These are phyloP conservation scores for Silurus glanis DNA, from an alignment of 2,113 vertebrate species.

Conservation along the genomic window DNA sequence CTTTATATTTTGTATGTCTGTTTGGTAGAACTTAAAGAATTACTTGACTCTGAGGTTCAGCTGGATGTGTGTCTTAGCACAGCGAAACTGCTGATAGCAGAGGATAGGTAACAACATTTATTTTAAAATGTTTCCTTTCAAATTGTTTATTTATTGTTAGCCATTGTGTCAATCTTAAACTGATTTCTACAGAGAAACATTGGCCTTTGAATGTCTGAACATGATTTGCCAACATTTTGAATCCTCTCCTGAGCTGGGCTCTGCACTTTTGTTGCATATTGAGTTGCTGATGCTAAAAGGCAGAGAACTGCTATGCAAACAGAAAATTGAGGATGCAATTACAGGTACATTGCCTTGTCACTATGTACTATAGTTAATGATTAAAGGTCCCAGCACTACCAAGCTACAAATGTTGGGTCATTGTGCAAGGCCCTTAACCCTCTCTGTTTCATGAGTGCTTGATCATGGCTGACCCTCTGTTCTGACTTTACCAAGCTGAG, in stretches of 20 bases:
- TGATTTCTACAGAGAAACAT: constrained; percentile 72
- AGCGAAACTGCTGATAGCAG: constrained; percentile 80
- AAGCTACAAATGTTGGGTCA: background rate
- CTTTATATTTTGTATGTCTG: background rate
- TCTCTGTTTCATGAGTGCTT: background rate
- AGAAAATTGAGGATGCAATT: constrained; percentile 86
- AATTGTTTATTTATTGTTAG: background rate
- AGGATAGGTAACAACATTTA: constrained; percentile 76
- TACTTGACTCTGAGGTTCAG: constrained; percentile 71
- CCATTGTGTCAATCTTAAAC: background rate
- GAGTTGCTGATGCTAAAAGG: constrained; percentile 82
- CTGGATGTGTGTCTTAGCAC: constrained; percentile 79
- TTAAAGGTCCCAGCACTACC: background rate
- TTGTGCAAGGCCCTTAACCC: background rate
- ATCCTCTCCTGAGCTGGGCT: constrained; percentile 79
- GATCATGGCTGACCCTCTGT: background rate
- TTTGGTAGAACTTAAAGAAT: constrained; percentile 75
- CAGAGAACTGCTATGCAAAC: constrained; percentile 79
- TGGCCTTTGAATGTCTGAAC: constrained; percentile 84
- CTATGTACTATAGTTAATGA: background rate
- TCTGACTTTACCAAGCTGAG: background rate
- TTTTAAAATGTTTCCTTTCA: background rate
- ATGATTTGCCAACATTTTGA: constrained; percentile 80
- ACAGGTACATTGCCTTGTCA: constrained; percentile 65
- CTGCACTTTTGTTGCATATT: constrained; percentile 78